Percentiles rank a stretch among this genome's conserved stretches.
Conservation (phyloP, 2,113 vertebrate species). For the Seriola dumerili region DNA sequence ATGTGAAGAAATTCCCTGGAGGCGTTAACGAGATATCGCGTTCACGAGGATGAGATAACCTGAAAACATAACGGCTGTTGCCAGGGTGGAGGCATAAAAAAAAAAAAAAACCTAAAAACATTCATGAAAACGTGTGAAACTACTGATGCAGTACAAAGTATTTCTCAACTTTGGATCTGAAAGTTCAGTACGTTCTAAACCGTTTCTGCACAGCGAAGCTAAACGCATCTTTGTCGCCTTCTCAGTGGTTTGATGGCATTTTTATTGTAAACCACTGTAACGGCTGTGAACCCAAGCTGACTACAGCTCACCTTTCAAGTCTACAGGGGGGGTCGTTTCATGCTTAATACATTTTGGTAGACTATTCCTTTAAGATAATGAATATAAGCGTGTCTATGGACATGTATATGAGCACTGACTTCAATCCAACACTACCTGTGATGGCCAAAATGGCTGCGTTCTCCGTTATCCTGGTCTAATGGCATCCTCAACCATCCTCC, state of each 20-base stretch:
- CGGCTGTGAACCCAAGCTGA: too few species aligned
- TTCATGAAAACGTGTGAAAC: neutral
- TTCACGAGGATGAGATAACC: too few species aligned
- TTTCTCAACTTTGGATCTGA: neutral
- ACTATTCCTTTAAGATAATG: neutral
- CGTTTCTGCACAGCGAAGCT: too few species aligned
- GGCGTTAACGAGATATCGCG: too few species aligned
- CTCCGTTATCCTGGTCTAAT: neutral
- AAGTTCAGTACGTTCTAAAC: too few species aligned
- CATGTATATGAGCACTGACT: neutral
- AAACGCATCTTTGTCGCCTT: too few species aligned
- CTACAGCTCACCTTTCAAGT: too few species aligned
- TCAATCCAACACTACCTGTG: neutral
- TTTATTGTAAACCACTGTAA: too few species aligned
- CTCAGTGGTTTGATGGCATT: too few species aligned
- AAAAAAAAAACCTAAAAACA: neutral
- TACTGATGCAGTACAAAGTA: neutral
- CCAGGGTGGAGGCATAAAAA: neutral
- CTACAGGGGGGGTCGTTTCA: neutral
- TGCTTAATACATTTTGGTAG: neutral
- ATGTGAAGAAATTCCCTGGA: too few species aligned
- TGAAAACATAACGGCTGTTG: too few species aligned
- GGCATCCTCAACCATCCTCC: slow-evolving; percentile 22
- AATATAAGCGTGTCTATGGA: too few species aligned
- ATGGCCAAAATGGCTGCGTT: slow-evolving; percentile 28